Evolutionary conservation across 1,140 invertebrate genomes (phyloP).

Genomic region (Andricus grossulariae): DNA sequence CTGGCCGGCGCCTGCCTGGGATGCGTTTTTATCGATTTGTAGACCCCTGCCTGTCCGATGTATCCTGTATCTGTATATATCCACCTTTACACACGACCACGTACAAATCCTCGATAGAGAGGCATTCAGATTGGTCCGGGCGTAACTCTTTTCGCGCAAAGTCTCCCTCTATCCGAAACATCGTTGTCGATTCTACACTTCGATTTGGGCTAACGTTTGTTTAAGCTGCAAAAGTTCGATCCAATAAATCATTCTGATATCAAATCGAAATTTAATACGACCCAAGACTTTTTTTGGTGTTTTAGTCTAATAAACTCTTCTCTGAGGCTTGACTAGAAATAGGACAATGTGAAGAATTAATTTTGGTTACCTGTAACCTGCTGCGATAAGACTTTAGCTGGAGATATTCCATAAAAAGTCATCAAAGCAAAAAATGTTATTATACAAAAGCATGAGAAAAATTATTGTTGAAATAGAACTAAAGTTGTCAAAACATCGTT

Average conservation of each 20-base stretch:
- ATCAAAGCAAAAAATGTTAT: too few relatives aligned
- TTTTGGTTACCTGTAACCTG: too few relatives aligned
- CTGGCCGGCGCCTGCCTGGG: slow-evolving; percentile 75
- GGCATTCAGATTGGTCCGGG: slow-evolving; percentile 69
- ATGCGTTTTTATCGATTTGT: slow-evolving; percentile 78
- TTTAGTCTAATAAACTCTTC: too few relatives aligned
- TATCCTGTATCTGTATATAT: slow-evolving; percentile 53
- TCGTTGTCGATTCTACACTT: slow-evolving; percentile 24
- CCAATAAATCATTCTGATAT: slow-evolving; percentile 9
- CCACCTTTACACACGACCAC: slow-evolving; percentile 40
- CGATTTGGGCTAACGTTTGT: neutral
- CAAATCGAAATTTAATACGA: neutral
- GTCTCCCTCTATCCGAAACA: slow-evolving; percentile 35
- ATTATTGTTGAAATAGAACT: too few relatives aligned
- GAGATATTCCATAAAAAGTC: too few relatives aligned
- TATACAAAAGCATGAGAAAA: too few relatives aligned
- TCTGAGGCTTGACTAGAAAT: neutral
- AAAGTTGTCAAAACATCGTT: neutral
- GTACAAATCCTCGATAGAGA: slow-evolving; percentile 71
- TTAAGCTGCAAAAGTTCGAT: slow-evolving; percentile 3
- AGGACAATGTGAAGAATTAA: too few relatives aligned
- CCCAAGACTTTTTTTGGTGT: neutral
- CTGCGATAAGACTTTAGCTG: too few relatives aligned
- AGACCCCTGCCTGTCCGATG: slow-evolving; percentile 63
- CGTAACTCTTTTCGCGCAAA: slow-evolving; percentile 70